phyloP scores from a whole-genome alignment of 2,797 vertebrate species.

The Masticophis lateralis region DNA sequence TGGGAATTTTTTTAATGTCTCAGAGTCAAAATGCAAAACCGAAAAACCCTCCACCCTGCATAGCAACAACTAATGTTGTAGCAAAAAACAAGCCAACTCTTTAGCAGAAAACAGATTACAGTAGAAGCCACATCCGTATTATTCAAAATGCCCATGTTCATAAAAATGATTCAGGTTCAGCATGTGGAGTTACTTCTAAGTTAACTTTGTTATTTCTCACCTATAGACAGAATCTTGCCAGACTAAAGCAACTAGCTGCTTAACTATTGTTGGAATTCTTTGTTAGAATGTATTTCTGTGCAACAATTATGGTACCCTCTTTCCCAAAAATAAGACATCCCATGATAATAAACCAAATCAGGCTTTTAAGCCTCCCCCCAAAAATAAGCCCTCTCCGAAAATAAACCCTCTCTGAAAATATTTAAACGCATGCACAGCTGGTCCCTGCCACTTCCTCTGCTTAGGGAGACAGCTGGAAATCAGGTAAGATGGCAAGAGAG shows the following conservation, averaged over 20 bases:
- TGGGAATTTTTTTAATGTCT: slow-evolving; percentile 3
- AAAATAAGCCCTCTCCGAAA: too few species aligned
- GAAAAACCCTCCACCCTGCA: background rate
- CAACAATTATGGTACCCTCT: too few species aligned
- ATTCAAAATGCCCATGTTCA: background rate
- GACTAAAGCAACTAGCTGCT: background rate
- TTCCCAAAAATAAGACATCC: too few species aligned
- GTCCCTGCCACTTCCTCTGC: too few species aligned
- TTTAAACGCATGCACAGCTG: too few species aligned
- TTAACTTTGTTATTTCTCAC: background rate
- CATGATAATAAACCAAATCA: too few species aligned
- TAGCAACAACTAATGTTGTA: background rate
- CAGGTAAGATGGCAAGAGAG: too few species aligned
- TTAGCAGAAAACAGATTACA: background rate
- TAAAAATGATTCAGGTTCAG: background rate
- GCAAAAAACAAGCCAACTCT: background rate
- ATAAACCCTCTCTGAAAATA: too few species aligned
- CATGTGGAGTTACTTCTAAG: background rate
- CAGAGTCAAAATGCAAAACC: background rate
- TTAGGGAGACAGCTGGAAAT: too few species aligned
- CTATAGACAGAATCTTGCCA: background rate
- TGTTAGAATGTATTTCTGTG: too few species aligned
- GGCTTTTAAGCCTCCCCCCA: too few species aligned
- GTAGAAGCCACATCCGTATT: background rate
- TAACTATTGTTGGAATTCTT: background rate